Evolutionary conservation across 2,888 invertebrate genomes (phyloP).

Genomic region (Litoditis marina): DNA sequence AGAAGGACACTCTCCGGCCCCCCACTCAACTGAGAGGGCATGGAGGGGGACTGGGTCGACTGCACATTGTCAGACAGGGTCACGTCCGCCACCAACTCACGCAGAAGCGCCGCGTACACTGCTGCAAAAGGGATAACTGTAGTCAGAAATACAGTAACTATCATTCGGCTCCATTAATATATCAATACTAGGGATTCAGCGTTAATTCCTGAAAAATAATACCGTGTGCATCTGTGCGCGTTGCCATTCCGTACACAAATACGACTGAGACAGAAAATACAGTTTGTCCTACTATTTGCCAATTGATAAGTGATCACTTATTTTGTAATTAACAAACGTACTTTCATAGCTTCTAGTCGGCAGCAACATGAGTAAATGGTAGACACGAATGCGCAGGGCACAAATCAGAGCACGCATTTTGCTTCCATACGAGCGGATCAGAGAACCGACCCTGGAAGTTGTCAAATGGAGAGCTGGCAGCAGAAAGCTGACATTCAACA

Average conservation of each 20-base stretch:
- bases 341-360: slow-evolving; percentile 37
- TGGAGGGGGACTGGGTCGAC: slow-evolving; percentile 79
- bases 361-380: slow-evolving; percentile 73
- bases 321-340: slow-evolving; percentile 16
- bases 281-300: too few species aligned
- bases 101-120: slow-evolving; percentile 77
- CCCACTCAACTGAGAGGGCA: slow-evolving; percentile 78
- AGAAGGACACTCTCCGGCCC: slow-evolving; percentile 38
- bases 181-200: slow-evolving; percentile 70
- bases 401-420: slow-evolving; percentile 61
- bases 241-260: too few species aligned
- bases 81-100: slow-evolving; percentile 88
- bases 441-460: slow-evolving; percentile 73
- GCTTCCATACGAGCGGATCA: slow-evolving; percentile 83
- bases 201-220: neutral
- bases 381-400: slow-evolving; percentile 79
- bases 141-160: neutral
- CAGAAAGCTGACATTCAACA: too few species aligned
- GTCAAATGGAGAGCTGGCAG: too few species aligned
- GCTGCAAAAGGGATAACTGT: too few species aligned
- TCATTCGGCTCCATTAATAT: neutral
- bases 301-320: too few species aligned
- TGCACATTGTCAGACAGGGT: slow-evolving; percentile 89
- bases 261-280: too few species aligned
- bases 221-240: too few species aligned